Percentiles rank a stretch among this genome's conserved stretches.
Evolutionary conservation across 2,113 vertebrate genomes (phyloP).

Genomic region (Cyprinodon brontotheroides): DNA sequence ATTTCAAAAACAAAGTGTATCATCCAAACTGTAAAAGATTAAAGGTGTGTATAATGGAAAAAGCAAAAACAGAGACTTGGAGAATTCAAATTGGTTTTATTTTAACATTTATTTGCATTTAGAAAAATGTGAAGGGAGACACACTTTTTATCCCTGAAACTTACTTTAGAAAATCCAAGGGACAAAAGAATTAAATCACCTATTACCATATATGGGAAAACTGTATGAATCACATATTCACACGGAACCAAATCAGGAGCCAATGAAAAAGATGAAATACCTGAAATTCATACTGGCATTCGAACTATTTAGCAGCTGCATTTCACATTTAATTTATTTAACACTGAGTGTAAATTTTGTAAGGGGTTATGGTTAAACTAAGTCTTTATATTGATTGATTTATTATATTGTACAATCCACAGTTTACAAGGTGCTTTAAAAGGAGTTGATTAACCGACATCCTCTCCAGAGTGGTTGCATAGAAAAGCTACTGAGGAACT

Average conservation of each 20-base stretch:
- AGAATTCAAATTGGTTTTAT: not conserved
- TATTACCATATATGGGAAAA: not conserved
- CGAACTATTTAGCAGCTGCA: not conserved
- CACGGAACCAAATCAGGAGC: not conserved
- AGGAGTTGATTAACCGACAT: not conserved
- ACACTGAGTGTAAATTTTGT: not conserved
- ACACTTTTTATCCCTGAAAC: not conserved
- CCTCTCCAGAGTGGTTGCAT: not conserved
- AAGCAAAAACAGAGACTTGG: not conserved
- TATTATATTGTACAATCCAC: constrained; percentile 37
- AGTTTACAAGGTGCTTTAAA: constrained; percentile 35
- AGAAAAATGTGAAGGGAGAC: not conserved
- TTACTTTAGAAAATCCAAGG: not conserved
- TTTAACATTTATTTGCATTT: not conserved
- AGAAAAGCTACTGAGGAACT: constrained; percentile 22
- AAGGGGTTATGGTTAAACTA: constrained; percentile 5
- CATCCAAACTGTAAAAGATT: not conserved
- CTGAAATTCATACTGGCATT: not conserved
- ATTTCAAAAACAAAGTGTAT: not conserved
- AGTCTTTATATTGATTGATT: constrained; percentile 16
- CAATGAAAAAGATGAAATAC: not conserved
- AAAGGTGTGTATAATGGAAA: not conserved
- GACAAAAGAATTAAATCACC: not conserved
- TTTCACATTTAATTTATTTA: not conserved
- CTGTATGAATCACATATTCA: not conserved